Evolutionary conservation across 2,797 vertebrate genomes (phyloP), one percentile per base, ranked within the genome.

Genomic region (Gorsachius magnificus): DNA sequence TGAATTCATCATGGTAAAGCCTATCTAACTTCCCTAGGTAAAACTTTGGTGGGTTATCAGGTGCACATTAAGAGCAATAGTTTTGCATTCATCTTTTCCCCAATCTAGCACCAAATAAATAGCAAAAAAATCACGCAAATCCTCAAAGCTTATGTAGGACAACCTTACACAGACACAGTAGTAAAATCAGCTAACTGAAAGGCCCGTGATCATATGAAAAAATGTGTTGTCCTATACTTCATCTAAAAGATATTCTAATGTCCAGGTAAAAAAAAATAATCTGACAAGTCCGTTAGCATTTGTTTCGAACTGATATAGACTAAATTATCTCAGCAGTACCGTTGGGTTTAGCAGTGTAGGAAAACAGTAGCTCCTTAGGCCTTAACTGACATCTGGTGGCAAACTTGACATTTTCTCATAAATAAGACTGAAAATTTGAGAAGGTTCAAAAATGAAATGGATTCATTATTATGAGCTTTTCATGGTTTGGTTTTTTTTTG

Each of bases 401-500:
- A 91, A 90, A 69, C 8, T 10, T 31, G 36, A 28, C 41, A 6
- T 81, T 93, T 86, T 77, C 71, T n/a, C 16, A 31, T 18, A 22
- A 7, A 18, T 11, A 46, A 35, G 20, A 22, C 31, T 68, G 46
- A 16, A 82, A 82, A 74, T 61, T 56, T 36, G 16, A 71, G 33
- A 56, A 66, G 22, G 51, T 21, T 79, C 21, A 53, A 79, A 83
- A 76, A 15, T 18, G 2, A 88, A 79, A 69, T 18, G 1, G 33
- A 64, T 12, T 5, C 7, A 69, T 84, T 74, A 15, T 46, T 26
- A 22, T 11, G 45, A 92, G 11, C 5, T 57, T 69, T 76, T 35
- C 16, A 12, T 19, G 13, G 11, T 41, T 14, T 41, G 6, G 7
- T 1, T 2, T 5, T 14, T 48, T 58, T 75, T 21, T 0, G 1